Base-by-base conservation (phyloP, 1,140 invertebrate genomes). In the Bicyclus anynana region DNA sequence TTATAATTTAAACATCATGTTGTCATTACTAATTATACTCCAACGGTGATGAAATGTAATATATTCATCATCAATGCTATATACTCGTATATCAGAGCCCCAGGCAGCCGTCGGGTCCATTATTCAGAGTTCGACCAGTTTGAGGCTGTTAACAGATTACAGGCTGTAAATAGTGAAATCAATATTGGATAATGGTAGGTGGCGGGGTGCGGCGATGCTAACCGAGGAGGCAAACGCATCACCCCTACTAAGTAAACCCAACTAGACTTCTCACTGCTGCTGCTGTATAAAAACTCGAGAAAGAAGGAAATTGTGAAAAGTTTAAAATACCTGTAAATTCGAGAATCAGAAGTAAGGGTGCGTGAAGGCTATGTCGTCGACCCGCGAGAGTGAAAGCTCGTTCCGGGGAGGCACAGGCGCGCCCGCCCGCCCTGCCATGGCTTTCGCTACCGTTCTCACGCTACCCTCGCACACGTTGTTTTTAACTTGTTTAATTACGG, bases 311-410 rank as follows among this genome's bases (percentile, higher is more conserved):
- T 53, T 17, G 46, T 46, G 29, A 33, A 33, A 33, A 33, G 10
- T 33, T 33, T 33, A 1, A 26, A 55, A 49, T 59, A 51, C 20
- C 37, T 40, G 54, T 65, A 49, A 60, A 57, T 58, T 78, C 80
- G 81, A 80, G 75, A 70, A 70, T 61, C 58, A 16, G 38, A 54
- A 65, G 84, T 83, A 83, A 71, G 78, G 80, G 82, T 72, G 66
- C 66, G 62, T 79, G 65, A 80, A 77, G 76, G 72, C 79, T 77
- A 79, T 85, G 84, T 87, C 84, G 77, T 66, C 80, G 82, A 87
- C 84, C 84, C 71, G 77, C 72, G 84, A 87, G 81, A 87, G 84
- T 87, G 84, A 87, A 87, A 87, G 84, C 82, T 69, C 72, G 77
- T 87, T 85, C 84, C 82, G 82, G 82, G 82, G 77, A 69, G 81